A percentile compares a stretch with the other conserved stretches of the same genome.
Evolutionary conservation across 2,797 vertebrate species (phyloP).

Genomic region (Rousettus madagascariensis): DNA sequence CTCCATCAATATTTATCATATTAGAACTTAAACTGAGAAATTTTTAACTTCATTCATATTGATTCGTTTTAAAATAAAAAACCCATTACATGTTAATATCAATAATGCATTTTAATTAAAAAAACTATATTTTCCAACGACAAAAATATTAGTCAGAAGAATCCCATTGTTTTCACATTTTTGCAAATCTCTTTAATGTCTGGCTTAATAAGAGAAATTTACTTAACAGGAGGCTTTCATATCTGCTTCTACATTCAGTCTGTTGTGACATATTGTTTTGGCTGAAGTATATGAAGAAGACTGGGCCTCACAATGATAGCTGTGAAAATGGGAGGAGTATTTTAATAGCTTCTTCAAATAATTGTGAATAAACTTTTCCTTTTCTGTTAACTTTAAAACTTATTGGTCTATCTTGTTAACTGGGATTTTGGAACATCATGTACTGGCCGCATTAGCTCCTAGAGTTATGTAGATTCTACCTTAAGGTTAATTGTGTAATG

Average conservation of each 20-base stretch:
- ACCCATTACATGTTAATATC: neutral
- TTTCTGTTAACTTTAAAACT: neutral
- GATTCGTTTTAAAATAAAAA: conserved; percentile 44
- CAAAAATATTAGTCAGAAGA: neutral
- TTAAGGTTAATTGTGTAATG: neutral
- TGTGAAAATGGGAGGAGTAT: neutral
- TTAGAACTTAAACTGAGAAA: neutral
- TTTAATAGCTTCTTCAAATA: conserved; percentile 21
- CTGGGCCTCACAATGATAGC: neutral
- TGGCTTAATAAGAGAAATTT: neutral
- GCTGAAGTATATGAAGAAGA: neutral
- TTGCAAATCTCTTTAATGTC: neutral
- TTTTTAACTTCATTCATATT: neutral
- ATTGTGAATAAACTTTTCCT: neutral
- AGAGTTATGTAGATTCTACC: neutral
- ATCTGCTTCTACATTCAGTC: neutral
- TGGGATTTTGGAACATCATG: conserved; percentile 17
- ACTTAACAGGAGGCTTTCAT: neutral
- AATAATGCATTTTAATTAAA: neutral
- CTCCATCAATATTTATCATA: neutral
- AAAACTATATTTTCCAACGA: neutral
- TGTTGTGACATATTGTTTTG: neutral
- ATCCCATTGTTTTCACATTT: neutral
- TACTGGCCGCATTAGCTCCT: neutral
- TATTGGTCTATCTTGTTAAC: neutral